Evolutionary conservation across 2,888 invertebrate genomes (phyloP), one percentile per base, ranked within the genome.

Genomic region (Pyrrhia umbra): DNA sequence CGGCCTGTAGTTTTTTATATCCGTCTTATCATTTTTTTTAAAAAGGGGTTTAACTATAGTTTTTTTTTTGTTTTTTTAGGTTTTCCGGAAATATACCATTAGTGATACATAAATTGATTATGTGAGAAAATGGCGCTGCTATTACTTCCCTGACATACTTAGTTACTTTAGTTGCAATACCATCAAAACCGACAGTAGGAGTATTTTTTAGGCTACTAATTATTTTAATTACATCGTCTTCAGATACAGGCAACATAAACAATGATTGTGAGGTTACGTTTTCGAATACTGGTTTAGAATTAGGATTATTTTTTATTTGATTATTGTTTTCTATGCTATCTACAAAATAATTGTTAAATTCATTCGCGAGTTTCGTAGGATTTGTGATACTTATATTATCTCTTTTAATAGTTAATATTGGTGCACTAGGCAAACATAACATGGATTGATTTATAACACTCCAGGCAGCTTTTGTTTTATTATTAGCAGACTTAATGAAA

Each of bases 41-140:
- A n/a, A 30, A 16, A 25, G 6, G 1, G 25, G 25, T 25, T 25
- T 25, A 25, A 25, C 8, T 1, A 25, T 25, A 25, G 1, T 6
- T 10, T 30, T 47, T n/a, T 47, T 34, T 18, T 30, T n/a, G 9
- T 1, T 39, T 2, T n/a, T 47, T 34, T 18, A 47, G 23, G 9
- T 1, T 39, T 2, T n/a, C 6, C 2, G 50, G 39, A 39, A 50
- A 50, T 20, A 39, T n/a, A 8, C 21, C 20, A 15, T 50, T 2
- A 15, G 50, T 30, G 6, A 50, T 50, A 37, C 39, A 50, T 23
- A 50, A 18, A 50, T 50, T 50, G 2, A 34, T 37, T 10, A 39
- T 51, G n/a, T 39, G 23, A 39, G 39, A 9, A 6, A 40, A 25
- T 15, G 15, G 37, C 13, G 18, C 6, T 9, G 39, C 39, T 51